A percentile compares a stretch with the other conserved stretches of the same genome.
Evolutionary conservation across 1,140 invertebrate genomes (phyloP).

Genomic region (Sminthurinus signatus): DNA sequence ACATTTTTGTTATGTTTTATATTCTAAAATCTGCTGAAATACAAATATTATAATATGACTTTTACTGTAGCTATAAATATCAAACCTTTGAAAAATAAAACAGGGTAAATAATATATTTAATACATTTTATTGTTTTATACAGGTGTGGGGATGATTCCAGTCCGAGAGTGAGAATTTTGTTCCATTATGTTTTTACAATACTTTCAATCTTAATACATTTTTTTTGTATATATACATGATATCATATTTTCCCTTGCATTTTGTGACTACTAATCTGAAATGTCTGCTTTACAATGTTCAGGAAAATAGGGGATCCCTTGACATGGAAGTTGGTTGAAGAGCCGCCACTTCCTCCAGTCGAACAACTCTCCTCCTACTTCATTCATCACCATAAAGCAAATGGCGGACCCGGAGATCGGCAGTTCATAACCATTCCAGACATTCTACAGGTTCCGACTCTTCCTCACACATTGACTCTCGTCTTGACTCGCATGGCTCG

Average conservation of each 20-base stretch:
- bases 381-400: too few species aligned
- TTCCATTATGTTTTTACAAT: neutral
- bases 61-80: too few species aligned
- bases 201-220: neutral
- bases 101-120: too few species aligned
- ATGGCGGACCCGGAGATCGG: neutral
- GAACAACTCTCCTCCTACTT: conserved; percentile 3
- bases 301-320: conserved; percentile 62
- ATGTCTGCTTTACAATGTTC: neutral
- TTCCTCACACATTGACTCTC: conserved; percentile 30
- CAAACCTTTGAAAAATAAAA: too few species aligned
- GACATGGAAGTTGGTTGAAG: conserved; percentile 66
- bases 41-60: too few species aligned
- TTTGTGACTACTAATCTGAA: neutral
- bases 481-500: conserved; percentile 28
- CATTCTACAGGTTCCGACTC: conserved; percentile 27
- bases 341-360: conserved; percentile 6
- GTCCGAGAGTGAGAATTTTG: conserved; percentile 73
- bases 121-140: conserved; percentile 47
- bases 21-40: too few species aligned
- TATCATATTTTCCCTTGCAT: too few species aligned
- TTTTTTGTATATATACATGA: neutral
- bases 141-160: conserved; percentile 81
- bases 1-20: too few species aligned
- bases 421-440: conserved; percentile 4